phyloP scores from a whole-genome alignment of 2,113 vertebrate species.

The Siphamia tubifer region DNA sequence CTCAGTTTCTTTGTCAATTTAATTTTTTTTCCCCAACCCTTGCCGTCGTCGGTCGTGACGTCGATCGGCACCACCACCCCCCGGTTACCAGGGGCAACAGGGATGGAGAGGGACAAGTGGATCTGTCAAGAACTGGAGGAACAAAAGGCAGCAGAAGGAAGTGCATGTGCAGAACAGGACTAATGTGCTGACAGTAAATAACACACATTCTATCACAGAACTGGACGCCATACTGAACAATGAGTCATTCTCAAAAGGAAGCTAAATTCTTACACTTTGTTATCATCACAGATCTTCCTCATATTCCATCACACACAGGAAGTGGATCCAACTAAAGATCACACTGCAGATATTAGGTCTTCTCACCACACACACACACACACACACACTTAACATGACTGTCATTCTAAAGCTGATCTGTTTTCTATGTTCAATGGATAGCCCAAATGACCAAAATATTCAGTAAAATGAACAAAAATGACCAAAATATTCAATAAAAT shows the following conservation, averaged over 20 bases:
- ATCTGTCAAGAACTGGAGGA: slow-evolving; percentile 60
- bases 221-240: no score
- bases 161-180: slow-evolving; percentile 29
- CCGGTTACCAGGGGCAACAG: slow-evolving; percentile 82
- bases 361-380: not conserved
- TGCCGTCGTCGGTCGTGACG: slow-evolving; percentile 45
- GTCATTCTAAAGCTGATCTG: no score
- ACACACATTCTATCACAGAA: not conserved
- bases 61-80: slow-evolving; percentile 64
- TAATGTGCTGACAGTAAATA: slow-evolving; percentile 3
- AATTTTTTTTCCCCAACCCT: slow-evolving; percentile 24
- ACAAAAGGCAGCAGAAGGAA: slow-evolving; percentile 59
- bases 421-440: no score
- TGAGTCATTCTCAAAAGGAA: no score
- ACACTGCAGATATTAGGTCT: not conserved
- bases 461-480: no score
- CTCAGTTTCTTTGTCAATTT: slow-evolving; percentile 28
- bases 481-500: no score
- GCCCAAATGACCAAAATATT: no score
- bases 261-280: no score
- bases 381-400: no score
- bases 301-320: not conserved
- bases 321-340: not conserved
- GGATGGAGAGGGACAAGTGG: slow-evolving; percentile 69
- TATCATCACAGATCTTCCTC: not conserved